Evolutionary conservation across 2,888 invertebrate genomes (phyloP), one percentile per base, ranked within the genome.

Genomic region (Cinara cedri): DNA sequence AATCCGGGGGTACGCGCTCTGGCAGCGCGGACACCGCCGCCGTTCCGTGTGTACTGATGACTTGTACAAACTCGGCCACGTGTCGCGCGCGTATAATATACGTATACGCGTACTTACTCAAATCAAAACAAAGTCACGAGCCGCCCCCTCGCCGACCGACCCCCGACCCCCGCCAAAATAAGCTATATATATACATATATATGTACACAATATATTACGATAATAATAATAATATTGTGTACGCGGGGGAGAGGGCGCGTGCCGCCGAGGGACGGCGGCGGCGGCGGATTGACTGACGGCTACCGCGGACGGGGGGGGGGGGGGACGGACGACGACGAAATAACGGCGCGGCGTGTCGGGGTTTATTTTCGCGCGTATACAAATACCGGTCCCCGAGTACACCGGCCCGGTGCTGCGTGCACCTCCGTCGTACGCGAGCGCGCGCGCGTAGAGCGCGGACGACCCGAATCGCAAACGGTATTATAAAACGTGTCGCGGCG

Each of bases 41-140:
- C 34, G 34, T 34, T 34, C 16, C 6, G n/a, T 51, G n/a, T 60
- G 46, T 44, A n/a, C 63, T 66, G 76, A 76, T 76, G 76, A 76
- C 76, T 76, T 76, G 76, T 76, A 76, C 76, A 76, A 76, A 76
- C 76, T 66, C 68, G 66, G 76, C 46, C 76, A 57, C 76, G 76
- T 76, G 76, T 66, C 76, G 26, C 16, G 62, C 76, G 26, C 16
- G 62, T 72, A 34, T 42, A 21, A 9, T 19, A 63, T 63, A 46
- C 24, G n/a, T 34, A 34, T 62, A 42, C 10, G 42, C 10, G 24
- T 10, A 24, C 19, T 26, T 34, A 63, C 66, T 76, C 57, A 68
- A 76, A 76, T 76, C 76, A 76, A 76, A 76, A 76, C 76, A 76
- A 76, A 76, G 76, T 76, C 76, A 76, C 76, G 76, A 76, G 76